Evolutionary conservation across 2,888 invertebrate species (phyloP).

Genomic region (Aspidapion aeneum): DNA sequence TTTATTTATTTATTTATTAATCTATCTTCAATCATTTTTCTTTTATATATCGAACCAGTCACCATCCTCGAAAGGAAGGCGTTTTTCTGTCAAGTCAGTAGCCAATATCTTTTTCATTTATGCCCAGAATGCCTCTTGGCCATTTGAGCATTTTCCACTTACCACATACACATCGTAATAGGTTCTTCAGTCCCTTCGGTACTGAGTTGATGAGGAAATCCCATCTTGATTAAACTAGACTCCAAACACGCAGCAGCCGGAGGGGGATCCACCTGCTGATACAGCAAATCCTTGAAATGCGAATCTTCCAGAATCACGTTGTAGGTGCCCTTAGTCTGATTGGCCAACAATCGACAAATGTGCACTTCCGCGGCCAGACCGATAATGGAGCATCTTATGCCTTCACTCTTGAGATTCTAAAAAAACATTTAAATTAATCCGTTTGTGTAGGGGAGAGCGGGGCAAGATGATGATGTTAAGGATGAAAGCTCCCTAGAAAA

Average conservation of each 20-base stretch:
- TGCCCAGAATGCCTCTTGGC: too few species aligned
- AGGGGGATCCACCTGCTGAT: constrained; percentile 65
- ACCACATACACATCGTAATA: constrained; percentile 93
- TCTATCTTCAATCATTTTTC: too few species aligned
- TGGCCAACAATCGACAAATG: constrained; percentile 82
- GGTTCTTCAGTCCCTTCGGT: constrained; percentile 58
- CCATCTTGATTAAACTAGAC: constrained; percentile 91
- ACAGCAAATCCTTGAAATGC: constrained; percentile 65
- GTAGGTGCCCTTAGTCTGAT: constrained; percentile 84
- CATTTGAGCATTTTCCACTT: too few species aligned
- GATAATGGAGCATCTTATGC: constrained; percentile 91
- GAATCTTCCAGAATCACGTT: constrained; percentile 81
- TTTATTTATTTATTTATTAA: too few species aligned
- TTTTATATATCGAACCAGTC: too few species aligned
- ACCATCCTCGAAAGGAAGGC: too few species aligned
- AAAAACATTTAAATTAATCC: too few species aligned
- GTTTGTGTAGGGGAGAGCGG: too few species aligned
- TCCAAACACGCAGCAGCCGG: constrained; percentile 69
- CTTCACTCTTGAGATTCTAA: constrained; percentile 69
- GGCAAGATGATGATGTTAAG: too few species aligned
- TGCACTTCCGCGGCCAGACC: constrained; percentile 94
- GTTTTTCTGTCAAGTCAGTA: too few species aligned
- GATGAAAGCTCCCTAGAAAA: too few species aligned
- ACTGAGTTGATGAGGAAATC: constrained; percentile 80
- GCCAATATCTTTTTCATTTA: too few species aligned